Percentiles rank a stretch among this genome's conserved stretches.
These are phyloP conservation scores for Dicyrtoma fusca DNA, from an alignment of 2,888 invertebrate species.

Conservation along the genomic window DNA sequence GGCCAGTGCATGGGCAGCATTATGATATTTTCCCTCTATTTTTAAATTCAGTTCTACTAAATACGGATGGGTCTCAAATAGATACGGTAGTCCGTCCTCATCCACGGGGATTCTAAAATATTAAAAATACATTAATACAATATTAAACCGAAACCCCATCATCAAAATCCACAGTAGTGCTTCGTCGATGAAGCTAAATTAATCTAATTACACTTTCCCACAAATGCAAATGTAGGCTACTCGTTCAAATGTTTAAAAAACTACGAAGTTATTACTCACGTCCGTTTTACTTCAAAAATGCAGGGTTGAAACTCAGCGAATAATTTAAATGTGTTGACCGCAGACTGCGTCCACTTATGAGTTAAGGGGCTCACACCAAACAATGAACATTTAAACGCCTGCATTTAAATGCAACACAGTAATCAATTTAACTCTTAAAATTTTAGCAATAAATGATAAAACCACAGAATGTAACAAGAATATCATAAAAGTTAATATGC, in stretches of 20 bases:
- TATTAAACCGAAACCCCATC: background rate
- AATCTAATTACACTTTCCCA: too few species aligned
- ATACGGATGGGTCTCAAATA: constrained; percentile 18
- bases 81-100: constrained; percentile 13
- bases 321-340: constrained; percentile 23
- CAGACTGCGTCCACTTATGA: constrained; percentile 31
- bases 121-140: background rate
- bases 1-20: constrained; percentile 12
- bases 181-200: background rate
- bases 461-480: background rate
- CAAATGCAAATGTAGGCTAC: too few species aligned
- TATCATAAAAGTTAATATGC: too few species aligned
- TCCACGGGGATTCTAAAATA: constrained; percentile 14
- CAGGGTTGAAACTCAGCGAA: constrained; percentile 18
- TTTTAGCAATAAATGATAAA: background rate
- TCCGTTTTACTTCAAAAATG: constrained; percentile 27
- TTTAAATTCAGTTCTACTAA: constrained; percentile 11
- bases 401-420: background rate
- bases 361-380: constrained; percentile 27
- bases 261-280: constrained; percentile 16
- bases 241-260: too few species aligned
- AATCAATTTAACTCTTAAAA: background rate
- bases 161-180: background rate
- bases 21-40: background rate
- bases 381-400: constrained; percentile 32